These are phyloP conservation scores for Sparus aurata DNA, from an alignment of 2,797 vertebrate species.

Conservation along the genomic window DNA sequence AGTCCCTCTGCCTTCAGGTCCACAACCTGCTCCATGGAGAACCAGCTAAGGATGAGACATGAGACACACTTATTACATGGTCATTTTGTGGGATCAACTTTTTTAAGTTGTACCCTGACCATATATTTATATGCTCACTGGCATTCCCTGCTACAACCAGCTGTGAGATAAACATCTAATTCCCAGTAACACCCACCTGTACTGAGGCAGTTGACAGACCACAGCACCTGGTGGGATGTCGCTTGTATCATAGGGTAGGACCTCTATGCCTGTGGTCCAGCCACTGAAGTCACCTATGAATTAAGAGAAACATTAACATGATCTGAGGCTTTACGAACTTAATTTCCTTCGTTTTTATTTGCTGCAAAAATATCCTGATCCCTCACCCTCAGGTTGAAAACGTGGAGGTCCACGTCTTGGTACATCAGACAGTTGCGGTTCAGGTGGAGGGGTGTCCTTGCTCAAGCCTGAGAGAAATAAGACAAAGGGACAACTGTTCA, in stretches of 20 bases:
- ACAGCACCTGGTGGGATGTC: slow-evolving; percentile 81
- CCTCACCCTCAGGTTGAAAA: slow-evolving; percentile 79
- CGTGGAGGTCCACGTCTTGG: slow-evolving; percentile 65
- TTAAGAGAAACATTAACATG: neutral
- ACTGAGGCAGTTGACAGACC: slow-evolving; percentile 75
- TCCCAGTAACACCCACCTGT: slow-evolving; percentile 69
- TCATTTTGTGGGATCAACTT: neutral
- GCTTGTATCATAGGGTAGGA: slow-evolving; percentile 83
- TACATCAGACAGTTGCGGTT: slow-evolving; percentile 58
- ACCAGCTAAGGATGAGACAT: slow-evolving; percentile 86
- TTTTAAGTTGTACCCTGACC: no score
- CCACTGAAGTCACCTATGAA: slow-evolving; percentile 85
- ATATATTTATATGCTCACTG: neutral
- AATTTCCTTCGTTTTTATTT: neutral
- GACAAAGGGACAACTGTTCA: slow-evolving; percentile 30
- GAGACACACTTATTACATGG: neutral
- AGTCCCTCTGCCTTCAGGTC: slow-evolving; percentile 89
- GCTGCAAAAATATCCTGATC: neutral
- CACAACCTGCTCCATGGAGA: slow-evolving; percentile 88
- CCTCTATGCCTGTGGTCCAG: slow-evolving; percentile 84
- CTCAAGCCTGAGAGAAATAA: slow-evolving; percentile 73
- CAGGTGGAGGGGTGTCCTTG: slow-evolving; percentile 77
- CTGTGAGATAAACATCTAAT: neutral
- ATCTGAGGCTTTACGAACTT: neutral
- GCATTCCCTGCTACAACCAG: neutral